Evolutionary conservation across 2,113 vertebrate species (phyloP), one percentile per base, ranked within the genome.

Genomic region (Bubalus kerabau): DNA sequence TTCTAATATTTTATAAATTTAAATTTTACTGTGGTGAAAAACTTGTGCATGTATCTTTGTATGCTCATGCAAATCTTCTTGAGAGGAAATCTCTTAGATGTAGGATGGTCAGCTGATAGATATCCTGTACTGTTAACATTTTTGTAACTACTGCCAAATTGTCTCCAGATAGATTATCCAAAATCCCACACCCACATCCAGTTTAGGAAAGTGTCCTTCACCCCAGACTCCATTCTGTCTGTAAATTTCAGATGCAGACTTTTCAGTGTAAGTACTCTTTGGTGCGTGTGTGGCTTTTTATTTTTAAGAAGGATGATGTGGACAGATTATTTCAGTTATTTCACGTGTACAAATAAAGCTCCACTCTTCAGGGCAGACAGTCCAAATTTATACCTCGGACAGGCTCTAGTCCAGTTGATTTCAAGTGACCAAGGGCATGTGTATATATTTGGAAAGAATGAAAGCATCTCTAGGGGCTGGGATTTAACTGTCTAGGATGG

Each of bases 361-460:
- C n/a, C n/a, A 13, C 28, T 87, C 48, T 78, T 89, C 11, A n/a
- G 56, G 78, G 48, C 48, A 94, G 84, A 82, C 30, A 32, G 56
- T 94, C 93, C 50, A 78, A 13, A 93, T 89, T 89, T 95, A 86
- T 64, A 56, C 89, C 83, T 80, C 94, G 83, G 82, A 89, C 87
- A 90, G 95, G 43, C 91, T 0, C 43, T n/a, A 15, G 59, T 67
- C 91, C 90, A 60, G 5, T 90, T 95, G 97, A 97, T 97, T 98
- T 97, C 93, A 86, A 90, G 96, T 91, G 94, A 94, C 85, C 92
- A 50, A 64, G 56, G 76, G 50, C 89, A 67, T 50, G 52, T 54
- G 80, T 93, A 6, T 97, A 97, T 94, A 98, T 98, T 97, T 85
- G 93, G 94, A 96, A 96, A 94, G 88, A 94, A 94, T 74, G 50